Conservation (phyloP, 2,113 vertebrate genomes). For the Todiramphus saurophagus region DNA sequence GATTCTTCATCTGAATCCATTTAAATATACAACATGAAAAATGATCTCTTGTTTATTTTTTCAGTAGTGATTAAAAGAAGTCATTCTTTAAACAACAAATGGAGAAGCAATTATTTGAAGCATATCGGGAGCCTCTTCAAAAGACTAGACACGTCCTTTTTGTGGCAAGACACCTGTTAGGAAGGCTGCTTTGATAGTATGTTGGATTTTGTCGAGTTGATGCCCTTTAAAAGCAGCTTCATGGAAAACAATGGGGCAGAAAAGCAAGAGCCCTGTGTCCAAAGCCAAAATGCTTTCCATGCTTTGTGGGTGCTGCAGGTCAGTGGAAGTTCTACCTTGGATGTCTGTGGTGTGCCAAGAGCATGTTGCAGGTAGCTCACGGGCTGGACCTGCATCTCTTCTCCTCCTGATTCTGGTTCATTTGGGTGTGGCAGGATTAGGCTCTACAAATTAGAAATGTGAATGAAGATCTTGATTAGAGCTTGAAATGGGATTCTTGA, state of each 20-base stretch:
- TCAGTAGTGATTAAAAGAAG: background rate
- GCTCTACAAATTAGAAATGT: slow-evolving; percentile 38
- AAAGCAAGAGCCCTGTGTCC: background rate
- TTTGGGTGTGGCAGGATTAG: background rate
- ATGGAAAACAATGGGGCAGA: background rate
- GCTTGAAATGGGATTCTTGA: slow-evolving; percentile 58
- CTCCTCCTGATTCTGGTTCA: background rate
- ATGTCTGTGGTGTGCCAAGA: background rate
- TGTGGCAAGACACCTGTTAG: background rate
- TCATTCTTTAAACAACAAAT: background rate
- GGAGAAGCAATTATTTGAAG: background rate
- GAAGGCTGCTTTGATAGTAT: background rate
- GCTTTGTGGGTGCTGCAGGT: background rate
- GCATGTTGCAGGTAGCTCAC: background rate
- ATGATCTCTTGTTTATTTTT: background rate
- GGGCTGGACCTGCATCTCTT: background rate
- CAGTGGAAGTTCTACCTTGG: background rate
- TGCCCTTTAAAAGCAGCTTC: background rate
- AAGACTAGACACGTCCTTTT: background rate
- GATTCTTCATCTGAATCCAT: slow-evolving; percentile 37
- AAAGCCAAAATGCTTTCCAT: background rate
- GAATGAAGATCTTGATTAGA: slow-evolving; percentile 46
- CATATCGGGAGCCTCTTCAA: background rate
- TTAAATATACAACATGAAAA: background rate
- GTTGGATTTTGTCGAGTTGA: background rate